A percentile compares a stretch with the other conserved stretches of the same genome.
Evolutionary conservation across 2,797 vertebrate species (phyloP).

Genomic region (Microtus obscurus): DNA sequence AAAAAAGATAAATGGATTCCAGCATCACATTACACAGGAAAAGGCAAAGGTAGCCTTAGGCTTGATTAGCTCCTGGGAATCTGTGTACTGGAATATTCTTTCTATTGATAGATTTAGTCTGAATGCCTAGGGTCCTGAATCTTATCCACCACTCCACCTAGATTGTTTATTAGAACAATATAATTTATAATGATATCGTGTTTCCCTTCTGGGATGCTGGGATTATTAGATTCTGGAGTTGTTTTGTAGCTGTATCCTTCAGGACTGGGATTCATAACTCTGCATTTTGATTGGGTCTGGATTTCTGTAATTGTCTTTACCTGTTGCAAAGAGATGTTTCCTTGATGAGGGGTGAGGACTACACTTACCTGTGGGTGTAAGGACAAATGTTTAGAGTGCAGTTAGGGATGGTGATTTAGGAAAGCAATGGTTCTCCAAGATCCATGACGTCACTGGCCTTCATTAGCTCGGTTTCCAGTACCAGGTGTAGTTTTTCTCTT

Average conservation of each 20-base stretch:
- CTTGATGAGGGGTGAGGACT: too few species aligned
- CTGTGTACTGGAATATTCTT: conserved; percentile 20
- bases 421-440: neutral
- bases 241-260: too few species aligned
- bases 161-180: neutral
- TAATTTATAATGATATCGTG: neutral
- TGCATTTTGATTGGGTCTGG: too few species aligned
- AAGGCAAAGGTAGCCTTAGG: neutral
- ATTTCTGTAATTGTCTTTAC: too few species aligned
- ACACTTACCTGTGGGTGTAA: neutral
- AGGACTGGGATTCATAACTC: too few species aligned
- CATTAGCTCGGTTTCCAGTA: neutral
- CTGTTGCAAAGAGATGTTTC: too few species aligned
- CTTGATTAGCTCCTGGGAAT: neutral
- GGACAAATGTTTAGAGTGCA: neutral
- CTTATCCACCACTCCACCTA: neutral
- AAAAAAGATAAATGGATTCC: neutral
- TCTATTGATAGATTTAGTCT: neutral
- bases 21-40: neutral
- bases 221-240: neutral
- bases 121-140: neutral
- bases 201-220: neutral
- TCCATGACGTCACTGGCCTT: neutral
- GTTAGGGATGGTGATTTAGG: neutral
- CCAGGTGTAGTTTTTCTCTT: too few species aligned